These are phyloP conservation scores for Paracyclopina nana DNA, from an alignment of 1,140 invertebrate species.

Conservation along the genomic window DNA sequence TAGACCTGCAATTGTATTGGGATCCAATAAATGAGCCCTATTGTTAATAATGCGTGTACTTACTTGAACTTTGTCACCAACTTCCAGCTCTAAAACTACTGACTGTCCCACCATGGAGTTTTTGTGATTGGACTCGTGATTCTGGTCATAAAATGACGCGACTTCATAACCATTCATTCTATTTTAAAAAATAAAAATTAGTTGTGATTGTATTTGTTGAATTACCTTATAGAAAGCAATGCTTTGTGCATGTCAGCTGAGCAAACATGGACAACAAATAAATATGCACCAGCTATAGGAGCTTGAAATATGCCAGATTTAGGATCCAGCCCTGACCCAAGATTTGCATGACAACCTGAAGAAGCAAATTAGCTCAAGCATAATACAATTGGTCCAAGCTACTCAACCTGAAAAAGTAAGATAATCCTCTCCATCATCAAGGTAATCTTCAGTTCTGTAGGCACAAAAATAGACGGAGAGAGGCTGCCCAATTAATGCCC, in stretches of 20 bases:
- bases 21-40: too few relatives aligned
- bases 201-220: neutral
- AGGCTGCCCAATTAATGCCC: constrained; percentile 8
- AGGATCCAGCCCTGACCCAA: constrained; percentile 4
- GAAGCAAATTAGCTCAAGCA: neutral
- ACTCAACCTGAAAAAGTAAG: constrained; percentile 9
- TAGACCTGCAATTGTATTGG: neutral
- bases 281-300: constrained; percentile 8
- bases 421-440: constrained; percentile 11
- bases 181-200: neutral
- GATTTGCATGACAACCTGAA: neutral
- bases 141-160: constrained; percentile 16
- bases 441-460: constrained; percentile 10
- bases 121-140: constrained; percentile 16
- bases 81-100: constrained; percentile 9
- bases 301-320: constrained; percentile 16
- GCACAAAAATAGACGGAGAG: constrained; percentile 14
- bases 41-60: too few relatives aligned
- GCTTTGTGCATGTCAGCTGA: constrained; percentile 11
- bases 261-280: constrained; percentile 14
- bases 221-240: constrained; percentile 5
- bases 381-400: neutral
- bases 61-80: constrained; percentile 9
- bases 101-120: constrained; percentile 14
- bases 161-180: constrained; percentile 8